Base-by-base conservation (phyloP, 2,888 invertebrate species). In the Agonopterix arenella region DNA sequence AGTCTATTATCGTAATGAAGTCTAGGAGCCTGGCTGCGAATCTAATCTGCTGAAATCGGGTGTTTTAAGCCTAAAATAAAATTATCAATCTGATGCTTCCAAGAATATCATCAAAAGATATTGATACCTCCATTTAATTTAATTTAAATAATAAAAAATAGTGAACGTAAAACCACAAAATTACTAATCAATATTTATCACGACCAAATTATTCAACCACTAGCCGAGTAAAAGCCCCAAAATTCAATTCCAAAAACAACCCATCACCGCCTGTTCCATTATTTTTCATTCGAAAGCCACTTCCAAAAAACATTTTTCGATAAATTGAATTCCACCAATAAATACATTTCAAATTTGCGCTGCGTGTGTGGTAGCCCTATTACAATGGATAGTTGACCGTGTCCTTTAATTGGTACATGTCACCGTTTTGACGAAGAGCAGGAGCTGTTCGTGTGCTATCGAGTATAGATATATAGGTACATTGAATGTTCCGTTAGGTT, bases 301-400 rank as follows among this genome's bases (percentile, higher is more conserved):
- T 52, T 52, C 54, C 52, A 54, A 66, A 64, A 68, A 59, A 62
- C 56, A 62, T 69, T 66, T 68, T 67, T 64, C 65, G 58, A 62
- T 66, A 67, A 72, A 72, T 68, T 70, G 70, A 64, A 65, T 68
- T 66, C 56, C 52, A 58, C 57, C 52, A 53, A 60, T 59, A 64
- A 64, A 69, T 62, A 62, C 62, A 66, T 68, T 68, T 18, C 58
- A 64, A 55, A 58, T 52, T 56, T 38, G 43, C 13, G 53, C 38
- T 50, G 44, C 48, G 52, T 55, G 58, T 57, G 63, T 52, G 63
- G 64, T 62, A 47, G 50, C 38, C 55, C 58, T 55, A 58, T 62
- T 59, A 59, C 50, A 49, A 36, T 44, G 36, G 46, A 47, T 55
- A 54, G 62, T 61, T 58, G 55, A 52, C 50, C 53, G 49, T 52